Evolutionary conservation across 1,140 invertebrate species (phyloP).

Genomic region (Mycetomoellerius zeteki): DNA sequence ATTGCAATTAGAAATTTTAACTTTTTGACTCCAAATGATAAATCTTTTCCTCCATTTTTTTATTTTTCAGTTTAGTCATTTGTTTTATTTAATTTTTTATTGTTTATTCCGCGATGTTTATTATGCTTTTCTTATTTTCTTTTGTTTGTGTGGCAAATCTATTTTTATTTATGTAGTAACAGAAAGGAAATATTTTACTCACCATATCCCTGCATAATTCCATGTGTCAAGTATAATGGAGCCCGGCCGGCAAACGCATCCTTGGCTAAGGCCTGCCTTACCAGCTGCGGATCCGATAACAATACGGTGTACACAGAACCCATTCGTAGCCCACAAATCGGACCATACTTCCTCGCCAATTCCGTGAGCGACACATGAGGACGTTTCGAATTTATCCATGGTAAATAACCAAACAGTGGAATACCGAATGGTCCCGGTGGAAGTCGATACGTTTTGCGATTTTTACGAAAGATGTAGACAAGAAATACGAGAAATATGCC

Average conservation of each 20-base stretch:
- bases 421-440: slow-evolving; percentile 93
- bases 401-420: slow-evolving; percentile 93
- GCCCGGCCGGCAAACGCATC: slow-evolving; percentile 91
- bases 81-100: background rate
- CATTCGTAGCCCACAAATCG: slow-evolving; percentile 91
- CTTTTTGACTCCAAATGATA: background rate
- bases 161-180: slow-evolving; percentile 22
- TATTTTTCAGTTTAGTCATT: background rate
- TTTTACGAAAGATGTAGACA: slow-evolving; percentile 34
- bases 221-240: slow-evolving; percentile 93
- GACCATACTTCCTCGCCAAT: slow-evolving; percentile 90
- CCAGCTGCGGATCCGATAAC: slow-evolving; percentile 90
- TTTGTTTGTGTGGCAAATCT: background rate
- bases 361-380: slow-evolving; percentile 91
- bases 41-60: background rate
- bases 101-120: background rate
- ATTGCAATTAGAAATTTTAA: background rate
- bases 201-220: slow-evolving; percentile 95
- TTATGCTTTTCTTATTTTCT: background rate
- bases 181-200: slow-evolving; percentile 78
- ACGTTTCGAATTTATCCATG: slow-evolving; percentile 89
- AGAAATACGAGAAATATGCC: slow-evolving; percentile 52
- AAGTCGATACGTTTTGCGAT: slow-evolving; percentile 71
- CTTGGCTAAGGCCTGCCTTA: slow-evolving; percentile 91
- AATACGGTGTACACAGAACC: slow-evolving; percentile 92